phyloP scores from a whole-genome alignment of 1,140 invertebrate species.

The Caenorhabditis inopinata region DNA sequence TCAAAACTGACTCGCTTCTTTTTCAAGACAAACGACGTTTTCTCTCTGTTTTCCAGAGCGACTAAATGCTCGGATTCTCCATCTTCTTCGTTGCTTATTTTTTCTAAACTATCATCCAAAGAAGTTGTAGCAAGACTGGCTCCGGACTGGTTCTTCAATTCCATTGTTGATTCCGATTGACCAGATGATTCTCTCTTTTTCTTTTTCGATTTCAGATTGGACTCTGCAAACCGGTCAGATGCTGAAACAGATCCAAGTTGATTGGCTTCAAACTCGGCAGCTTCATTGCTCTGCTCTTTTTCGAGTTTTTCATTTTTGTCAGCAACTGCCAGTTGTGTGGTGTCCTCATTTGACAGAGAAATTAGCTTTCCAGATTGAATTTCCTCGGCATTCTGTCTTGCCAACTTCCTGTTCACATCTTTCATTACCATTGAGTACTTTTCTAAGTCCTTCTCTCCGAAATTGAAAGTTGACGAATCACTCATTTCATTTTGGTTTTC shows the following conservation, averaged over 20 bases:
- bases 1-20: conserved; percentile 1
- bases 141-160: background rate
- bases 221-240: background rate
- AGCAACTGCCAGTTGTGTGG: background rate
- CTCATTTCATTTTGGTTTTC: background rate
- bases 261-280: background rate
- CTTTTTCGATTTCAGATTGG: background rate
- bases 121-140: background rate
- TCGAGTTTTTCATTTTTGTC: background rate
- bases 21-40: background rate
- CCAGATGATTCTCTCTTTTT: background rate
- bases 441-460: background rate
- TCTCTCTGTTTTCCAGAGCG: background rate
- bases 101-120: background rate
- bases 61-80: conserved; percentile 12
- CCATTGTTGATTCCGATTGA: background rate
- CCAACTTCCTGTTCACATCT: background rate
- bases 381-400: background rate
- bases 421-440: conserved; percentile 1
- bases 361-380: conserved; percentile 10
- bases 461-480: background rate
- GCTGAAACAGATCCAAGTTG: background rate
- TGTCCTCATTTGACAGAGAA: background rate
- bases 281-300: background rate
- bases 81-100: background rate